Percentiles rank a stretch among this genome's conserved stretches.
These are phyloP conservation scores for Prionailurus bengalensis DNA, from an alignment of 2,113 vertebrate species.

Conservation along the genomic window DNA sequence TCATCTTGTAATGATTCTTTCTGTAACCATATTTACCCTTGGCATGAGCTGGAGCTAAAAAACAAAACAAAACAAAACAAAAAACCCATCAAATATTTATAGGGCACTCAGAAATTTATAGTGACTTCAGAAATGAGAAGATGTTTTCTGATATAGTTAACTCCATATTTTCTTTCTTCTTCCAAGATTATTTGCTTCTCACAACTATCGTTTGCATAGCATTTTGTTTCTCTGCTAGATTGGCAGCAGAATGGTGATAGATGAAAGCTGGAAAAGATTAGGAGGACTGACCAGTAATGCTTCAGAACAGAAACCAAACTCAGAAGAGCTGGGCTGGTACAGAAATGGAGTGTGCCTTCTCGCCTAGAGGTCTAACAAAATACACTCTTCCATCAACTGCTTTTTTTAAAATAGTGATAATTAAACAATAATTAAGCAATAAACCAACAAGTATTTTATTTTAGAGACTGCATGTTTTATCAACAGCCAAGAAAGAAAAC, in stretches of 20 bases:
- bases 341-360: neutral
- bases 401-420: conserved; percentile 24
- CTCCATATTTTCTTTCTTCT: neutral
- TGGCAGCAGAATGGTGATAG: neutral
- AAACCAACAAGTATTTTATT: conserved; percentile 64
- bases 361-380: neutral
- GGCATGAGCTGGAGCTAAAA: neutral
- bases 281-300: neutral
- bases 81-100: neutral
- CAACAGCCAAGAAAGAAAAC: conserved; percentile 19
- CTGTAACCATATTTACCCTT: neutral
- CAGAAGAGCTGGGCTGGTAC: neutral
- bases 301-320: neutral
- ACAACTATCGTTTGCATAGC: neutral
- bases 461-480: conserved; percentile 35
- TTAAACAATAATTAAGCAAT: conserved; percentile 57
- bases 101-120: neutral
- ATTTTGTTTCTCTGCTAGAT: neutral
- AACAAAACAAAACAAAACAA: neutral
- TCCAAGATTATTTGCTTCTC: neutral
- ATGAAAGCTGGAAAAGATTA: neutral
- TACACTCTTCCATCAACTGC: neutral
- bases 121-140: conserved; percentile 3
- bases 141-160: neutral
- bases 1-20: neutral